These are phyloP conservation scores for Gallirallus australis DNA, from an alignment of 2,797 vertebrate species.

Conservation along the genomic window DNA sequence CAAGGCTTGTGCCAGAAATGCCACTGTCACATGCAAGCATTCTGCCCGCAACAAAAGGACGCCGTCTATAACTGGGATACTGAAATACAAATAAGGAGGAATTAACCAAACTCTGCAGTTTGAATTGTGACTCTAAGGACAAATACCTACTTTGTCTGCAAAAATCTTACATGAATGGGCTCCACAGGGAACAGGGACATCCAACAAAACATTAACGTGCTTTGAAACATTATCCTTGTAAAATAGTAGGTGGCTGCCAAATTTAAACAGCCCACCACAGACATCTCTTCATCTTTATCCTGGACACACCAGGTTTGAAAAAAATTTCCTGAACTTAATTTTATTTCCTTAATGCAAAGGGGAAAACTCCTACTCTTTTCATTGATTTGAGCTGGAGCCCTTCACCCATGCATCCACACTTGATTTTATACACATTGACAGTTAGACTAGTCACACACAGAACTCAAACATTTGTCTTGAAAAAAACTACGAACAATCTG, in stretches of 20 bases:
- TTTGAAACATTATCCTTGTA: neutral
- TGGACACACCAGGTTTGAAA: fast-evolving
- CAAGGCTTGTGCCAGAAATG: neutral
- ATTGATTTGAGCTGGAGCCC: neutral
- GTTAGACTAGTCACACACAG: neutral
- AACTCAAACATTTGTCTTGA: neutral
- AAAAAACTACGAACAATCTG: neutral
- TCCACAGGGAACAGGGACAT: neutral
- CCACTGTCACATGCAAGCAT: neutral
- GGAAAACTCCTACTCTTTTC: neutral
- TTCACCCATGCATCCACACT: neutral
- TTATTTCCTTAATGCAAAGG: neutral
- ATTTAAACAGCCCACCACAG: neutral
- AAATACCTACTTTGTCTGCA: neutral
- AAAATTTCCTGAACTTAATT: neutral
- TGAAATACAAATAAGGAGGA: slow-evolving; percentile 2
- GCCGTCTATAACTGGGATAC: neutral
- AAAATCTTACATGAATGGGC: neutral
- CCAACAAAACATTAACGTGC: neutral
- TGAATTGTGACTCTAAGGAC: neutral
- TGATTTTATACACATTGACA: neutral
- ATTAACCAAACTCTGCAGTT: neutral
- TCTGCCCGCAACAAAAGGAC: neutral
- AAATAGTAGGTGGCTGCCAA: neutral
- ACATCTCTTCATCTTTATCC: neutral